A percentile compares a stretch with the other conserved stretches of the same genome.
Conservation (phyloP, 2,888 invertebrate species). For the Thymelicus lineola region DNA sequence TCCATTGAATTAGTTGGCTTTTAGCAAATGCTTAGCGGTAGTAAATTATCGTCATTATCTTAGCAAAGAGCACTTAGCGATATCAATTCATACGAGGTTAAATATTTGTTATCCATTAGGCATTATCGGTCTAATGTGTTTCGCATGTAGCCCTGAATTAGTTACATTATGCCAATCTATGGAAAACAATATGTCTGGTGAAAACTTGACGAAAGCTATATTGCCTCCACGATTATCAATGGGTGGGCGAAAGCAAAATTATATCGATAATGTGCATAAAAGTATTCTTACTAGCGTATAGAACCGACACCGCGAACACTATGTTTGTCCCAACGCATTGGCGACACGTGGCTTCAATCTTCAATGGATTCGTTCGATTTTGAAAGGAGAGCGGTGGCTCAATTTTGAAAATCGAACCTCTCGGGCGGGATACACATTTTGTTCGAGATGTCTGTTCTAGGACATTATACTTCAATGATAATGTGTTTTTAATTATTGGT, state of each 20-base stretch:
- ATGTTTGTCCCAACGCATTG: too few species aligned
- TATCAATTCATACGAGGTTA: conserved; percentile 51
- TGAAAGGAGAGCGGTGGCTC: too few species aligned
- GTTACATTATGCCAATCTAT: conserved; percentile 30
- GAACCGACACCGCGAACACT: too few species aligned
- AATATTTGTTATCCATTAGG: conserved; percentile 70
- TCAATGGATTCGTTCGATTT: too few species aligned
- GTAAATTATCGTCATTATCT: conserved; percentile 35
- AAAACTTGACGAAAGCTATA: conserved; percentile 24
- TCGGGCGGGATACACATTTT: too few species aligned
- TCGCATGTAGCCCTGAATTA: conserved; percentile 57
- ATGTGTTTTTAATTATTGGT: too few species aligned
- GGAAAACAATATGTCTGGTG: conserved; percentile 25
- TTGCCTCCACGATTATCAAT: conserved; percentile 3
- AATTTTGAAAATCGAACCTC: too few species aligned
- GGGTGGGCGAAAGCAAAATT: background rate
- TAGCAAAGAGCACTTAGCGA: conserved; percentile 40
- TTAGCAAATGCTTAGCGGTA: conserved; percentile 32
- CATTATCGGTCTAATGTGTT: conserved; percentile 65
- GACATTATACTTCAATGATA: too few species aligned
- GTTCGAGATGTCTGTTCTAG: too few species aligned
- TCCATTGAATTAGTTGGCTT: conserved; percentile 31
- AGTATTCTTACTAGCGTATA: too few species aligned
- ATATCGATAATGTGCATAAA: too few species aligned
- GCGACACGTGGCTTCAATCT: too few species aligned